Conservation (phyloP, 2,113 vertebrate species). For the Phainopepla nitens region DNA sequence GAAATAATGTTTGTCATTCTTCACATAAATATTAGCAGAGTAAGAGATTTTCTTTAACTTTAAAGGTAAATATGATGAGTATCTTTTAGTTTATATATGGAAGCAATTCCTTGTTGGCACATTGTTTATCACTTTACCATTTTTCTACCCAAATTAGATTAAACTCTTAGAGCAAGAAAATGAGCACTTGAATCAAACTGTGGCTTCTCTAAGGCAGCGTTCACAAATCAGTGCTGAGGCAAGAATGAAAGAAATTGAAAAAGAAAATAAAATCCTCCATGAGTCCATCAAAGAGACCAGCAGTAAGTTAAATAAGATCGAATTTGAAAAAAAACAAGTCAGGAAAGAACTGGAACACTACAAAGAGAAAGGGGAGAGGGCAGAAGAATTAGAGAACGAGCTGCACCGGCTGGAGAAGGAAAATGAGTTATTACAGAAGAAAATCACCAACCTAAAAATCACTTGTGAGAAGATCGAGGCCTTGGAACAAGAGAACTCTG, state of each 20-base stretch:
- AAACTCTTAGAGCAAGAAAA: conserved; percentile 95
- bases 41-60: background rate
- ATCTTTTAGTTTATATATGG: background rate
- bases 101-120: background rate
- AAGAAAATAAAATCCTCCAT: conserved; percentile 93
- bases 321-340: conserved; percentile 93
- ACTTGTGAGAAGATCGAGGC: conserved; percentile 90
- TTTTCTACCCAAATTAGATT: conserved; percentile 72
- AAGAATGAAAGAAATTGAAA: conserved; percentile 92
- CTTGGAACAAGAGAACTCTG: conserved; percentile 91
- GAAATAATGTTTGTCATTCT: background rate
- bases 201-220: conserved; percentile 88
- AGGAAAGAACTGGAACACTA: conserved; percentile 89
- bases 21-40: background rate
- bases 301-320: conserved; percentile 88
- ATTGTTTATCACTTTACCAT: background rate
- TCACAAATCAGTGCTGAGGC: conserved; percentile 93
- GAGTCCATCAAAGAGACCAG: conserved; percentile 96
- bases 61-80: background rate
- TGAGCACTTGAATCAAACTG: conserved; percentile 88
- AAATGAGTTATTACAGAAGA: conserved; percentile 91
- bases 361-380: conserved; percentile 90
- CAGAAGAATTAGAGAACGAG: conserved; percentile 89
- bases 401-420: conserved; percentile 86
- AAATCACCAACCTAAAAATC: conserved; percentile 87